Evolutionary conservation across 2,888 invertebrate species (phyloP).

Genomic region (Spatulosminthurus flaviceps): DNA sequence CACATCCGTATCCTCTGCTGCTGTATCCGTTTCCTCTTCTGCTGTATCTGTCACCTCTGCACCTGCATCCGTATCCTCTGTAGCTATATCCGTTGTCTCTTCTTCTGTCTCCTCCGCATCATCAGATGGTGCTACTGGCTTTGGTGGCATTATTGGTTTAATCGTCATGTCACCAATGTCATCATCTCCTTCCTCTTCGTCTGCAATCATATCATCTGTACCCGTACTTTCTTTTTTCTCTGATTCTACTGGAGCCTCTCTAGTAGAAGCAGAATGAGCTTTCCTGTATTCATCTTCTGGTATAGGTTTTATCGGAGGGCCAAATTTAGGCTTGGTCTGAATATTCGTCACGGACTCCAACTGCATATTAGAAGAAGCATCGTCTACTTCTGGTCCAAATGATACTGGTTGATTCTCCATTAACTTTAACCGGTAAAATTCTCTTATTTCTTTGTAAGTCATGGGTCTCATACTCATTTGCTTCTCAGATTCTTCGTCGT

Average conservation of each 20-base stretch:
- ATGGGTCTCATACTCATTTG: conserved; percentile 34
- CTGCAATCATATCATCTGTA: too few relatives aligned
- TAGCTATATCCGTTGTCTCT: background rate
- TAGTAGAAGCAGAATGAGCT: background rate
- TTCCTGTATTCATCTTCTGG: background rate
- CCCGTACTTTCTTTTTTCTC: background rate
- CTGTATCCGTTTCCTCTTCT: background rate
- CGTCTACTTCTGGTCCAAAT: background rate
- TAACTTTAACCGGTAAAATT: conserved; percentile 27
- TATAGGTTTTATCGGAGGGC: conserved; percentile 18
- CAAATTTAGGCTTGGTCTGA: conserved; percentile 36
- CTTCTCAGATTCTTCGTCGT: conserved; percentile 46
- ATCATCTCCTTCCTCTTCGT: too few relatives aligned
- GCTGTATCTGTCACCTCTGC: background rate
- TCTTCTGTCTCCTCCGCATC: background rate
- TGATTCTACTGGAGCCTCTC: background rate
- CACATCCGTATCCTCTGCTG: too few relatives aligned
- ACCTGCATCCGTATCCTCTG: background rate
- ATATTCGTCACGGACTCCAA: background rate
- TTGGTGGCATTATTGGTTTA: too few relatives aligned
- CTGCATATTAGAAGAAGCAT: background rate
- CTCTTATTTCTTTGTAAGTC: conserved; percentile 48
- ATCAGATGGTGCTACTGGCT: too few relatives aligned
- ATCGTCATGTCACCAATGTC: too few relatives aligned
- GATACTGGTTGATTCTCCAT: background rate